These are phyloP conservation scores for Coelinius sp. DNA, from an alignment of 2,888 invertebrate genomes.

Conservation along the genomic window DNA sequence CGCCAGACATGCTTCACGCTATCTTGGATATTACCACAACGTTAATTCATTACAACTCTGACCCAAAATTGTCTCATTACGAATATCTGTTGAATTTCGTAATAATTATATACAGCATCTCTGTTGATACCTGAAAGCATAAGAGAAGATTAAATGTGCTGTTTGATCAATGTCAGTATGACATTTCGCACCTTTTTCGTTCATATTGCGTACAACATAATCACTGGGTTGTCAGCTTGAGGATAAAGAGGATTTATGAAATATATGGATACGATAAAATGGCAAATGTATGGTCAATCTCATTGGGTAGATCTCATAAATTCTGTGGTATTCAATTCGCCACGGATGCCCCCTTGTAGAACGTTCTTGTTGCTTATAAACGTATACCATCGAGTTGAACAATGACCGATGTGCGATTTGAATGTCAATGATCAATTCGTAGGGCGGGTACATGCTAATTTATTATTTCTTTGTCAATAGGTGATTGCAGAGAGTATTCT, in stretches of 20 bases:
- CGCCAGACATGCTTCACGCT: constrained; percentile 26
- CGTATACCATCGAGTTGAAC: neutral
- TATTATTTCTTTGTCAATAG: constrained; percentile 57
- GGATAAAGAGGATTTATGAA: constrained; percentile 10
- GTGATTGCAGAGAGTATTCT: constrained; percentile 69
- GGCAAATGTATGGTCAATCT: constrained; percentile 4
- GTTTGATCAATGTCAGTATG: constrained; percentile 14
- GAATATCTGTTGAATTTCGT: neutral
- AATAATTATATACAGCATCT: neutral
- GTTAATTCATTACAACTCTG: neutral
- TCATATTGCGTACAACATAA: constrained; percentile 1
- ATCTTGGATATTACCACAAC: constrained; percentile 4
- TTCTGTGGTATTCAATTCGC: neutral
- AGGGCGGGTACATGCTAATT: constrained; percentile 1
- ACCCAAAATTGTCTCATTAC: constrained; percentile 12
- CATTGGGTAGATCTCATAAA: neutral
- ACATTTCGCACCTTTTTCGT: constrained; percentile 16
- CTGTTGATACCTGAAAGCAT: neutral
- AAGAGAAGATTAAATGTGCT: constrained; percentile 4
- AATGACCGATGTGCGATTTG: neutral
- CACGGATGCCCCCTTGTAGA: neutral
- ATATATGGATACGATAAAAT: constrained; percentile 15
- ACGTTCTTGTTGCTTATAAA: neutral
- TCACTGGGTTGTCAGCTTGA: neutral
- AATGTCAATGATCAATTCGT: neutral